phyloP scores from a whole-genome alignment of 1,140 invertebrate genomes.

The Drosophila parabipectinata region DNA sequence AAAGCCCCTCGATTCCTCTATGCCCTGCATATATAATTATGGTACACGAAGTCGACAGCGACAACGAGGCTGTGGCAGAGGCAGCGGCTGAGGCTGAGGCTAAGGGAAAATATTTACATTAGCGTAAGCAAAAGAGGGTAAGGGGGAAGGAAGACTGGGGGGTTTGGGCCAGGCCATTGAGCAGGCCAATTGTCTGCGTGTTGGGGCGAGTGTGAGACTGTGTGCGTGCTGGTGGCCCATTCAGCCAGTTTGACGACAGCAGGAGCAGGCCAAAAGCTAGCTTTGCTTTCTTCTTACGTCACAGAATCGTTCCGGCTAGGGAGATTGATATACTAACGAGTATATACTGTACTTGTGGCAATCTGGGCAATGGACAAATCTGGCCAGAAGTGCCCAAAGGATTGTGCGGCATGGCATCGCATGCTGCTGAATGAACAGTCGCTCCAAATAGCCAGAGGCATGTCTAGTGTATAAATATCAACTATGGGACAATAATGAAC shows the following conservation, averaged over 20 bases:
- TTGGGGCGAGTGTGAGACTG: conserved; percentile 22
- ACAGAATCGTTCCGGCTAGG: conserved; percentile 25
- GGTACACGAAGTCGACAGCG: conserved; percentile 26
- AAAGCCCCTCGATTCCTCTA: not conserved
- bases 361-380: conserved; percentile 19
- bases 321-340: conserved; percentile 34
- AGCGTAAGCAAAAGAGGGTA: conserved; percentile 61
- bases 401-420: conserved; percentile 17
- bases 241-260: conserved; percentile 81
- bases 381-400: conserved; percentile 36
- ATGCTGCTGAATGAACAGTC: conserved; percentile 37
- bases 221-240: conserved; percentile 61
- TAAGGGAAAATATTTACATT: conserved; percentile 76
- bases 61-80: conserved; percentile 18
- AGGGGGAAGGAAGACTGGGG: not conserved
- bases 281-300: conserved; percentile 63
- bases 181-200: conserved; percentile 72
- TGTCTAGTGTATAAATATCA: conserved; percentile 40
- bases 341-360: conserved; percentile 1
- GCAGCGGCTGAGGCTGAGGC: conserved; percentile 16
- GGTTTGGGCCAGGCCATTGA: conserved; percentile 50
- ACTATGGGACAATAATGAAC: conserved; percentile 35
- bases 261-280: conserved; percentile 60
- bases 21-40: conserved; percentile 77
- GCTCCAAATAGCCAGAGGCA: conserved; percentile 3